phyloP scores from a whole-genome alignment of 2,888 invertebrate species.

The Plemyria rubiginata region DNA sequence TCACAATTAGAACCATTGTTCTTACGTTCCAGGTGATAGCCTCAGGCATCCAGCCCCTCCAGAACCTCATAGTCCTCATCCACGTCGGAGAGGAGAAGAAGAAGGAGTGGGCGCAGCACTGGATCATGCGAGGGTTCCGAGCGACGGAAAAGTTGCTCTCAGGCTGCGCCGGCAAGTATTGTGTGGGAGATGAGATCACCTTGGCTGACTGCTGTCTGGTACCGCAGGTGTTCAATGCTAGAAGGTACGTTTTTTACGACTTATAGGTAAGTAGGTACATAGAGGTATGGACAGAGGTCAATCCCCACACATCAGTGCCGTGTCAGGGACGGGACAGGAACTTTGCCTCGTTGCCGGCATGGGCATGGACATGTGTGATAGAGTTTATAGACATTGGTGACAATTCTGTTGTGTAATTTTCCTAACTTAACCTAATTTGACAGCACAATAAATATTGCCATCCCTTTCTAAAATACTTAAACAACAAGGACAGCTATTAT shows the following conservation, averaged over 20 bases:
- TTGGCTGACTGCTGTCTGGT: constrained; percentile 97
- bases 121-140: constrained; percentile 95
- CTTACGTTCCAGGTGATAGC: constrained; percentile 87
- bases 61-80: constrained; percentile 95
- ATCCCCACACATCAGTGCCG: too few relatives aligned
- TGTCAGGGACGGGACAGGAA: too few relatives aligned
- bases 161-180: constrained; percentile 94
- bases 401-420: too few relatives aligned
- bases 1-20: background rate
- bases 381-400: too few relatives aligned
- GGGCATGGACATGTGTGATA: too few relatives aligned
- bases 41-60: constrained; percentile 97
- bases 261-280: too few relatives aligned
- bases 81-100: constrained; percentile 95
- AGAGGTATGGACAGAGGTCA: too few relatives aligned
- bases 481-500: too few relatives aligned
- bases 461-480: too few relatives aligned
- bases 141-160: constrained; percentile 95
- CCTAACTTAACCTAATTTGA: too few relatives aligned
- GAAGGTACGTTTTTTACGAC: constrained; percentile 87
- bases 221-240: constrained; percentile 97
- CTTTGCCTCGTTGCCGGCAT: too few relatives aligned
- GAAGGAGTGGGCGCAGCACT: constrained; percentile 96
- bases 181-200: constrained; percentile 96
- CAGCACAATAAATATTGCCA: too few relatives aligned